These are phyloP conservation scores for Cheilosia scutellata DNA, from an alignment of 2,888 invertebrate species.

Conservation along the genomic window DNA sequence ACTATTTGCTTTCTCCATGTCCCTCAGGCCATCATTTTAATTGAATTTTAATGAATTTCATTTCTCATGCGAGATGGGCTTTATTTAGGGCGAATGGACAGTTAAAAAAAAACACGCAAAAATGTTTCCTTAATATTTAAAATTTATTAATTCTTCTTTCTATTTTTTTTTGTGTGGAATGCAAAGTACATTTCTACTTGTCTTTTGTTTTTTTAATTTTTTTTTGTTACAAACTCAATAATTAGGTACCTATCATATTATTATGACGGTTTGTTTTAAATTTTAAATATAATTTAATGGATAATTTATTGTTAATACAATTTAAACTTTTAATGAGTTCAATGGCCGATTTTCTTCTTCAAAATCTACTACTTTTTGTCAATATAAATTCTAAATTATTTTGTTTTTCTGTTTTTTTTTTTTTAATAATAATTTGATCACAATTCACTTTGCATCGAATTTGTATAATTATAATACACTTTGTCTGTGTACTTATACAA, in stretches of 20 bases:
- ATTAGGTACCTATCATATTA: background rate
- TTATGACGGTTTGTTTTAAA: slow-evolving; percentile 21
- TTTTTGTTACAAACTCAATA: slow-evolving; percentile 33
- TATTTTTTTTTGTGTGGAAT: slow-evolving; percentile 26
- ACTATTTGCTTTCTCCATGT: slow-evolving; percentile 5
- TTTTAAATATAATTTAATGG: slow-evolving; percentile 29
- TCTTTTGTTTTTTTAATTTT: background rate
- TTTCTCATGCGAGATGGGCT: background rate
- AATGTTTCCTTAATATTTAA: background rate
- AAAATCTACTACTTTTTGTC: slow-evolving; percentile 30
- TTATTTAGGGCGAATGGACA: background rate
- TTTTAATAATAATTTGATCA: slow-evolving; percentile 79
- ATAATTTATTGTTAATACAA: slow-evolving; percentile 8
- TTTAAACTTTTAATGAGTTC: slow-evolving; percentile 1
- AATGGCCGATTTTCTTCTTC: slow-evolving; percentile 21
- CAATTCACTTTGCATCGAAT: slow-evolving; percentile 84
- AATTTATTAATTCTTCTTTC: slow-evolving; percentile 12
- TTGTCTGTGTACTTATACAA: slow-evolving; percentile 45
- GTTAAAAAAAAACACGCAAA: slow-evolving; percentile 5
- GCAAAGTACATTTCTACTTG: slow-evolving; percentile 24
- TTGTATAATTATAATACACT: slow-evolving; percentile 77
- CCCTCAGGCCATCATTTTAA: slow-evolving; percentile 14
- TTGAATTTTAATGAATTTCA: slow-evolving; percentile 34
- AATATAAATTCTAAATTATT: slow-evolving; percentile 62
- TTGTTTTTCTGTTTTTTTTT: slow-evolving; percentile 14